Percentiles rank a stretch among this genome's conserved stretches.
phyloP scores from a whole-genome alignment of 2,888 invertebrate species.

The Teleogryllus oceanicus region DNA sequence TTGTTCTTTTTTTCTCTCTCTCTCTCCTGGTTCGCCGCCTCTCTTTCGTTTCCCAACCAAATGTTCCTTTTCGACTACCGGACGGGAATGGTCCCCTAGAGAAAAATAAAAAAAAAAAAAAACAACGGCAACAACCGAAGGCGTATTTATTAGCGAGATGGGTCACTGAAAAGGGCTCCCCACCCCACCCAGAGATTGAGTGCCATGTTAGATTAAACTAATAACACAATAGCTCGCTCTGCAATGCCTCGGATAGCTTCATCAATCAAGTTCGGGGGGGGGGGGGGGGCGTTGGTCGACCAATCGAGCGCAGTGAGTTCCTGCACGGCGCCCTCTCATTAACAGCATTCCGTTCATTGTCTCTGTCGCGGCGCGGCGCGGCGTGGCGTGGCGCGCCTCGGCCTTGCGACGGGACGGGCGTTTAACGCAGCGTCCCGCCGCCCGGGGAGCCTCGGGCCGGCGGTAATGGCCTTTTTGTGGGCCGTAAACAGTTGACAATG shows the following conservation, averaged over 20 bases:
- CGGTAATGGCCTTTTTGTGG: constrained; percentile 35
- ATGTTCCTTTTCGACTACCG: background rate
- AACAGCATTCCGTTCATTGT: background rate
- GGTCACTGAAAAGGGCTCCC: background rate
- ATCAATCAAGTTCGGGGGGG: constrained; percentile 22
- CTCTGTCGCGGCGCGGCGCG: background rate
- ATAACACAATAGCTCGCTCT: background rate
- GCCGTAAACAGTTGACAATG: constrained; percentile 36
- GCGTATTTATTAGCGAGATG: constrained; percentile 18
- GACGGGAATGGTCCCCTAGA: background rate
- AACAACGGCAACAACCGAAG: background rate
- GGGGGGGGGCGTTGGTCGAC: background rate
- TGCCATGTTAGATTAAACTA: constrained; percentile 18
- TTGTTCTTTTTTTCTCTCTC: background rate
- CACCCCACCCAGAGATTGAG: background rate
- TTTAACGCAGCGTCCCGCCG: background rate
- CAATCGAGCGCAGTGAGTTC: background rate
- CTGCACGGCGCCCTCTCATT: background rate
- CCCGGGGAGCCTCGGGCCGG: background rate
- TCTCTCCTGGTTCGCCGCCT: background rate
- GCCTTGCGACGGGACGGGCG: background rate
- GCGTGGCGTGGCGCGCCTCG: background rate
- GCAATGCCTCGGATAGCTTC: constrained; percentile 24
- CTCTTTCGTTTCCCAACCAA: background rate
- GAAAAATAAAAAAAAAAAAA: background rate